Conservation (phyloP, 2,113 vertebrate species). For the Eptatretus burgeri region DNA sequence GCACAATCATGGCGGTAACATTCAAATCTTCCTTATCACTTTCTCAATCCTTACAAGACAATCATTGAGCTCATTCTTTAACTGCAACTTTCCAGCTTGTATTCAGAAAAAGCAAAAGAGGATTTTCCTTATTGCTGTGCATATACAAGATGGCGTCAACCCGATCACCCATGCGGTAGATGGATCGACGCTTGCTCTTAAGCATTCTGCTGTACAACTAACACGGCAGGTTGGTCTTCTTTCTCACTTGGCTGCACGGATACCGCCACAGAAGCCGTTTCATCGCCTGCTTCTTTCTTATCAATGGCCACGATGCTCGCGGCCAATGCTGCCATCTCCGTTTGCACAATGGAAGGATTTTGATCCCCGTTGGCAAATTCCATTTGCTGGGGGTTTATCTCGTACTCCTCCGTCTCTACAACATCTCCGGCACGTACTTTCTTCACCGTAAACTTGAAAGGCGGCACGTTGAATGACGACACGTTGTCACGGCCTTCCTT, state of each 20-base stretch:
- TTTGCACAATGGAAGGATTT: neutral
- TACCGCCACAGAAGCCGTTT: neutral
- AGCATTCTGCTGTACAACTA: constrained; percentile 5
- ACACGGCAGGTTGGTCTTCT: neutral
- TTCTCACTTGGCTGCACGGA: constrained; percentile 1
- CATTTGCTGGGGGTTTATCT: neutral
- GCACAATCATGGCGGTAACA: too few relatives aligned
- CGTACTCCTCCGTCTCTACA: constrained; percentile 1
- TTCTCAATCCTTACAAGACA: too few relatives aligned
- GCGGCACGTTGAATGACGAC: constrained; percentile 43
- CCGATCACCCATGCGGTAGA: too few relatives aligned
- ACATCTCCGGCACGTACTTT: constrained; percentile 28
- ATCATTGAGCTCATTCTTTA: too few relatives aligned
- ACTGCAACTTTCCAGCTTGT: too few relatives aligned
- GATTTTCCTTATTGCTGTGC: too few relatives aligned
- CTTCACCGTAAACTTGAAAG: constrained; percentile 42
- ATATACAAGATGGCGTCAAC: too few relatives aligned
- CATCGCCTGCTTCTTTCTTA: neutral
- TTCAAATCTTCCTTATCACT: too few relatives aligned
- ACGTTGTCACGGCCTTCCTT: constrained; percentile 36
- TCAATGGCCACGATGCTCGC: constrained; percentile 4
- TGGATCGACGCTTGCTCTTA: neutral
- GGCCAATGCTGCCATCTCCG: neutral
- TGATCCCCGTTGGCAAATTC: neutral
- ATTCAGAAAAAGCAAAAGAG: too few relatives aligned